Base-by-base conservation (phyloP, 2,797 vertebrate species). In the Fistularia commersonii region DNA sequence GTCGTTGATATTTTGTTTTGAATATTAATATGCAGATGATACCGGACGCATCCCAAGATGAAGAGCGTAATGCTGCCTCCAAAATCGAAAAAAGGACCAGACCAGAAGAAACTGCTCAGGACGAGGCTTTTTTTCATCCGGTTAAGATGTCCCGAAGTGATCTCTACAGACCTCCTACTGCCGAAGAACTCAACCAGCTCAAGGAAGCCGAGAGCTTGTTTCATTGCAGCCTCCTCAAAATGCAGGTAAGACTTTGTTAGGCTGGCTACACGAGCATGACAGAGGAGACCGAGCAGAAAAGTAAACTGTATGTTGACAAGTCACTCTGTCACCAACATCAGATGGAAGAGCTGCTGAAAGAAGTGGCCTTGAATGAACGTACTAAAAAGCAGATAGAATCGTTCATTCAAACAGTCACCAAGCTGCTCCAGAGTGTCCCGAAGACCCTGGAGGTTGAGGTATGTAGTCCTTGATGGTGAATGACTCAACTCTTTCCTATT, bases 341-440 rank as follows among this genome's bases (percentile, higher is more conserved):
- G 97, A 91, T 98, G 1, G 93, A 98, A 36, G 97, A 99, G 72
- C 89, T 99, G 64, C 81, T 99, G 38, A 97, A 94, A 72, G 97
- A 98, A 73, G 92, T 99, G 14, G 76, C 61, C 1, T 54, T 99
- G 66, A 93, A 93, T 68, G 93, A 96, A 53, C 90, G 84, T 0
- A 93, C 89, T 71, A 96, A 92, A 53, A 85, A 79, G 44, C 87
- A 84, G 52, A 93, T 99, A 0, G 90, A 96, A 68, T 57, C 75
- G 5, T 97, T 98, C 54, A 60, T 98, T 6, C 74, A 76, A 65
- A 86, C 90, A 1, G 73, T 98, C 74, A 94, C 91, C 15, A 50
- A 76, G 34, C 67, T 92, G 47, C 77, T 99, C 7, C 82, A 85
- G 0, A 43, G 41, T 3, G 82, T 98, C 41, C 93, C 95, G 0